These are phyloP conservation scores for Eupithecia pulchellata DNA, from an alignment of 2,888 invertebrate genomes.

Conservation along the genomic window DNA sequence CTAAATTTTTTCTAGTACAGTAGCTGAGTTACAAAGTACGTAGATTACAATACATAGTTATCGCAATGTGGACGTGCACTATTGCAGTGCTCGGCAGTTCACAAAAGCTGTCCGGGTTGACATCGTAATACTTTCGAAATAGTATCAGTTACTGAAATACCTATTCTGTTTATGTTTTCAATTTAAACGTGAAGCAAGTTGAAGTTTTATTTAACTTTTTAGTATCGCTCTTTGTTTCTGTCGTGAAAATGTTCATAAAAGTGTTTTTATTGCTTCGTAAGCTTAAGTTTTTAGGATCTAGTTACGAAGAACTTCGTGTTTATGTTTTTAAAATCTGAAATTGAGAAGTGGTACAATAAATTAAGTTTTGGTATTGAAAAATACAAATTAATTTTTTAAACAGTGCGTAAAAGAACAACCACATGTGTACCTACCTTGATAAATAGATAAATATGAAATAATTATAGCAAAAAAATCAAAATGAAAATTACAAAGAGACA, in stretches of 20 bases:
- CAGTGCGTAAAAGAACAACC: too few relatives aligned
- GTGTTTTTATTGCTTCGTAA: not conserved
- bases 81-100: not conserved
- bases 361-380: too few relatives aligned
- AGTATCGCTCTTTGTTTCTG: not conserved
- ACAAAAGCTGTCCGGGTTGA: not conserved
- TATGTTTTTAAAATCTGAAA: not conserved
- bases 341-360: too few relatives aligned
- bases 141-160: constrained; percentile 16
- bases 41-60: not conserved
- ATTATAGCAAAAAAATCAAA: too few relatives aligned
- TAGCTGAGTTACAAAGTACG: too few relatives aligned
- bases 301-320: not conserved
- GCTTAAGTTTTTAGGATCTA: not conserved
- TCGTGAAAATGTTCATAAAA: not conserved
- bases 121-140: constrained; percentile 23
- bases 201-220: not conserved
- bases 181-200: not conserved
- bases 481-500: too few relatives aligned
- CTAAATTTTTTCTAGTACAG: too few relatives aligned
- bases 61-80: not conserved
- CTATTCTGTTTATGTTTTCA: constrained; percentile 5
- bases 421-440: too few relatives aligned
- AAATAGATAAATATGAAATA: too few relatives aligned
- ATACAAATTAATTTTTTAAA: too few relatives aligned